These are phyloP conservation scores for Electrophaes corylata DNA, from an alignment of 2,888 invertebrate genomes.

Conservation along the genomic window DNA sequence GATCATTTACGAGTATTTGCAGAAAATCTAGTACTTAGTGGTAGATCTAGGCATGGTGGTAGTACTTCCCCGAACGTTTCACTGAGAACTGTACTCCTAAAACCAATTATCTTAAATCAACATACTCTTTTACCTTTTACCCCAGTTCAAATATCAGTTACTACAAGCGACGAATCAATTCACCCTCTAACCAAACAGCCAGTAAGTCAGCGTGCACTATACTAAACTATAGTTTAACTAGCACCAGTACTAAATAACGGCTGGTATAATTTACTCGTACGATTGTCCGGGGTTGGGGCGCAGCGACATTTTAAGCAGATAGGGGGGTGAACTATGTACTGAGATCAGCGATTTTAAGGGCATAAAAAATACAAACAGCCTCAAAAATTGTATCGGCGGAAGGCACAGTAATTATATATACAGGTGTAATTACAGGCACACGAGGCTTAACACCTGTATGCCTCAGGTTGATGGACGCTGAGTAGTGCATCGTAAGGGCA, in stretches of 20 bases:
- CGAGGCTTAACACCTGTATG: too few species aligned
- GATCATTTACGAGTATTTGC: too few species aligned
- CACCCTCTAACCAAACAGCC: constrained; percentile 78
- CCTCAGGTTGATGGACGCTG: too few species aligned
- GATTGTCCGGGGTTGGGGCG: constrained; percentile 55
- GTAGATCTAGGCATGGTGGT: too few species aligned
- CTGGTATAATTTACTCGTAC: constrained; percentile 65
- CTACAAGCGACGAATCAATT: constrained; percentile 66
- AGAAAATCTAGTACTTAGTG: too few species aligned
- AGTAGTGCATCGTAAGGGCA: too few species aligned
- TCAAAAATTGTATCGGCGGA: too few species aligned
- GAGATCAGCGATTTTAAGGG: constrained; percentile 18
- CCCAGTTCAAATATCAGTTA: constrained; percentile 22
- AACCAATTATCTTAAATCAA: constrained; percentile 27
- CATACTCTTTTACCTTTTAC: constrained; percentile 23
- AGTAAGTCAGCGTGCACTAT: constrained; percentile 72
- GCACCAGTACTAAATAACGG: constrained; percentile 52
- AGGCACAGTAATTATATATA: too few species aligned
- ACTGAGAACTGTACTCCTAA: too few species aligned
- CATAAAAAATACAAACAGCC: too few species aligned
- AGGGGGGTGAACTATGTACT: constrained; percentile 6
- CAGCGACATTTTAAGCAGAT: constrained; percentile 29
- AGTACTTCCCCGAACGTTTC: too few species aligned
- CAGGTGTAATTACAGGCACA: too few species aligned
- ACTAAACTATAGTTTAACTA: constrained; percentile 56